Evolutionary conservation across 2,888 invertebrate species (phyloP).

Genomic region (Hemicrepidius hirtus): DNA sequence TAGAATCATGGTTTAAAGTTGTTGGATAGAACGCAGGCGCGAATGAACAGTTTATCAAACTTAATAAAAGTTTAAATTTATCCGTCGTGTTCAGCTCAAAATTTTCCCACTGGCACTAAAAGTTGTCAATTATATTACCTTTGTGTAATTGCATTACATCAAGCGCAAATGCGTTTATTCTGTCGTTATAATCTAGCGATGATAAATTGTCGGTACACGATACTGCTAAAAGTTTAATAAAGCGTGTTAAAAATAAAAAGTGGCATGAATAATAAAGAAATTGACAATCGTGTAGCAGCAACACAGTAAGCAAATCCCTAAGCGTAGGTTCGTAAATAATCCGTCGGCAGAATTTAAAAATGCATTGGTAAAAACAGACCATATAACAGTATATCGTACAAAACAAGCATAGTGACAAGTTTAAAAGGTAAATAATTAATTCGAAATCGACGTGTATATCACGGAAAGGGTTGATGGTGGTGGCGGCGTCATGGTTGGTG

Average conservation of each 20-base stretch:
- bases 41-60: conserved; percentile 34
- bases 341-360: conserved; percentile 46
- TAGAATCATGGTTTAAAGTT: conserved; percentile 13
- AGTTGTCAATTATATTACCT: conserved; percentile 48
- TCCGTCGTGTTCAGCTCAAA: conserved; percentile 43
- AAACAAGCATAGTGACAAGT: conserved; percentile 56
- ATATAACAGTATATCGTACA: conserved; percentile 46
- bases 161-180: conserved; percentile 49
- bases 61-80: conserved; percentile 47
- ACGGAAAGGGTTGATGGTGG: conserved; percentile 41
- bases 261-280: conserved; percentile 36
- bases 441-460: conserved; percentile 54
- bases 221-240: conserved; percentile 26
- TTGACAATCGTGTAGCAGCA: conserved; percentile 33
- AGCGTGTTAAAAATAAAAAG: conserved; percentile 22
- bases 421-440: conserved; percentile 58
- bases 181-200: conserved; percentile 48
- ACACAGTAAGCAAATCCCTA: conserved; percentile 34
- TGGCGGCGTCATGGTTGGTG: conserved; percentile 1
- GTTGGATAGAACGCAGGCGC: conserved; percentile 8
- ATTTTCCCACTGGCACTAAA: conserved; percentile 47
- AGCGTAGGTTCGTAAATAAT: conserved; percentile 44
- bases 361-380: conserved; percentile 40
- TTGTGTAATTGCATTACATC: conserved; percentile 44
- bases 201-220: conserved; percentile 38